Evolutionary conservation across 2,113 vertebrate genomes (phyloP).

Genomic region (Xiphophorus maculatus): DNA sequence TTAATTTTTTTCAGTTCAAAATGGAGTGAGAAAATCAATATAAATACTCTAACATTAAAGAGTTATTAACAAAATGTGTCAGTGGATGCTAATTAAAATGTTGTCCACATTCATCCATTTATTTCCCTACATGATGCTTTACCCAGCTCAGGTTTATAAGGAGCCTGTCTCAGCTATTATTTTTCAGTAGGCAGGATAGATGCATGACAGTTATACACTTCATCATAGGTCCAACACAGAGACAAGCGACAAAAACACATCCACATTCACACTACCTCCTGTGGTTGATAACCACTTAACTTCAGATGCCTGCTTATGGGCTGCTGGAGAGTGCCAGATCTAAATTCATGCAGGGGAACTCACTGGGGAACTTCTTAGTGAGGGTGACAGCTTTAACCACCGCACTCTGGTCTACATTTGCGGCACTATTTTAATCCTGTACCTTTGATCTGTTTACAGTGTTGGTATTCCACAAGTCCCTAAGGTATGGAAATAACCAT

Average conservation of each 20-base stretch:
- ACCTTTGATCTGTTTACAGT: conserved; percentile 15
- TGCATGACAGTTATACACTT: background rate
- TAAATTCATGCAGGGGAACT: too few relatives aligned
- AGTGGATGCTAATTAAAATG: background rate
- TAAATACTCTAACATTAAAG: background rate
- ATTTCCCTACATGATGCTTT: background rate
- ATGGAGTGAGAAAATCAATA: background rate
- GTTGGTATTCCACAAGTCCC: conserved; percentile 4
- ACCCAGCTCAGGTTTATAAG: background rate
- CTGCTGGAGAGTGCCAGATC: background rate
- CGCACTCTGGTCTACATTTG: background rate
- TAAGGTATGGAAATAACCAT: conserved; percentile 3
- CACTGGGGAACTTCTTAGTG: background rate
- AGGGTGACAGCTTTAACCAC: background rate
- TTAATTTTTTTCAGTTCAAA: background rate
- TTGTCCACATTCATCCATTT: background rate
- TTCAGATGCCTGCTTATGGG: background rate
- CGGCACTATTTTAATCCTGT: background rate
- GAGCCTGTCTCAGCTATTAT: background rate
- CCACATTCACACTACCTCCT: background rate
- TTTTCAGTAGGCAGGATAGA: background rate
- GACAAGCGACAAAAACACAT: background rate
- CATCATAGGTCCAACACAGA: background rate
- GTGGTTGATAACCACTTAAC: background rate
- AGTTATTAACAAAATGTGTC: background rate